These are phyloP conservation scores for Leptopilina syphax DNA, from an alignment of 2,888 invertebrate species.

Conservation along the genomic window DNA sequence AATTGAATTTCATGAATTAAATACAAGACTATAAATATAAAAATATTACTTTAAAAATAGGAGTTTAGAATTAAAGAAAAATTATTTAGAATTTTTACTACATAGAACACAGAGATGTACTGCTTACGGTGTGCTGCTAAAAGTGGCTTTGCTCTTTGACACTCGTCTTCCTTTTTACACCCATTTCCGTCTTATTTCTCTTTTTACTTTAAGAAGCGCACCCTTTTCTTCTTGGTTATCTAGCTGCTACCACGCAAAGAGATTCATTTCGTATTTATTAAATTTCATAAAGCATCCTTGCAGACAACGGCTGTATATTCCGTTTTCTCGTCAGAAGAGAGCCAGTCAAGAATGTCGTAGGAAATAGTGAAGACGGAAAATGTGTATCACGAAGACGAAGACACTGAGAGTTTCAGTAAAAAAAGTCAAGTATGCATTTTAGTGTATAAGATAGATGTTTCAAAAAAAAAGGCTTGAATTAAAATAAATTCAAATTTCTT, in stretches of 20 bases:
- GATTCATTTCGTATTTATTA: constrained; percentile 75
- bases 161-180: constrained; percentile 45
- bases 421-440: constrained; percentile 33
- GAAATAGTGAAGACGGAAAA: constrained; percentile 65
- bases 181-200: constrained; percentile 5
- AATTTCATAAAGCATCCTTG: constrained; percentile 67
- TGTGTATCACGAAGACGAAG: constrained; percentile 63
- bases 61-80: too few relatives aligned
- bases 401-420: constrained; percentile 53
- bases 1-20: too few relatives aligned
- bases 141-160: constrained; percentile 30
- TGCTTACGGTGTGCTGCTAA: not conserved
- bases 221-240: constrained; percentile 30
- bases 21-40: too few relatives aligned
- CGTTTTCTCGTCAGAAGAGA: constrained; percentile 69
- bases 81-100: too few relatives aligned
- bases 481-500: too few relatives aligned
- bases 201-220: constrained; percentile 32
- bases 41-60: too few relatives aligned
- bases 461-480: too few relatives aligned
- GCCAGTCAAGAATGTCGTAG: constrained; percentile 55
- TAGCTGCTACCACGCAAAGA: constrained; percentile 44
- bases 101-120: not conserved
- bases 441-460: constrained; percentile 63
- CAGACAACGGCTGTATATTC: constrained; percentile 71